Conservation (phyloP, 2,797 vertebrate species). For the Lacerta bilineata region DNA sequence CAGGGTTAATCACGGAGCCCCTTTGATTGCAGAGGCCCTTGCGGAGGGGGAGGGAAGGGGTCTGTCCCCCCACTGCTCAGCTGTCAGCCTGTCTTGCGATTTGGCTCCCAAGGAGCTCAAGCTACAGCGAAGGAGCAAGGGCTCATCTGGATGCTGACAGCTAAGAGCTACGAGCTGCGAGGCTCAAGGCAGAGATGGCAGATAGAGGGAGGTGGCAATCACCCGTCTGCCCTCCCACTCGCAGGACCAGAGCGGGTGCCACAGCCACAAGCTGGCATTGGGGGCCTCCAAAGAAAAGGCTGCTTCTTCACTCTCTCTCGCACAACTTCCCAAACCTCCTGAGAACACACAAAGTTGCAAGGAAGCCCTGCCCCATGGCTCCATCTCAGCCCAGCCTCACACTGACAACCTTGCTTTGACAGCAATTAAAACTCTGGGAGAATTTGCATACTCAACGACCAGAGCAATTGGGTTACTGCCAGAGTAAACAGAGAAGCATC, state of each 20-base stretch:
- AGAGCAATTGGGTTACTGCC: neutral
- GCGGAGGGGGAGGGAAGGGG: neutral
- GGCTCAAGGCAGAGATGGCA: neutral
- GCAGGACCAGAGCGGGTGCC: neutral
- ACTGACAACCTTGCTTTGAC: neutral
- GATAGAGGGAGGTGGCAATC: neutral
- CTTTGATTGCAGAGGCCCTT: conserved; percentile 73
- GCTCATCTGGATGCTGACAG: conserved; percentile 20
- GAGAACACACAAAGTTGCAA: neutral
- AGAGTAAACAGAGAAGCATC: neutral
- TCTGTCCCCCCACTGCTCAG: conserved; percentile 71
- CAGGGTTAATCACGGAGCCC: conserved; percentile 76
- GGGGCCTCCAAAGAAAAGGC: neutral
- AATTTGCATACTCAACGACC: neutral
- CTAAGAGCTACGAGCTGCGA: neutral
- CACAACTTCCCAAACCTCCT: neutral
- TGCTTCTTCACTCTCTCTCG: neutral
- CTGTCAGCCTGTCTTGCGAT: conserved; percentile 79
- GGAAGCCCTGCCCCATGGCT: neutral
- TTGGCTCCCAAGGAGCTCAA: conserved; percentile 56
- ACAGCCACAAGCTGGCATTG: neutral
- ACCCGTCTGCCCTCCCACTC: conserved; percentile 60
- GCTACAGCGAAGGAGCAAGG: neutral
- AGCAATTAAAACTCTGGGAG: neutral
- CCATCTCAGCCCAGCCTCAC: neutral